Percentiles rank a stretch among this genome's conserved stretches.
phyloP scores from a whole-genome alignment of 2,888 invertebrate species.

The Hydroisotoma schaefferi region DNA sequence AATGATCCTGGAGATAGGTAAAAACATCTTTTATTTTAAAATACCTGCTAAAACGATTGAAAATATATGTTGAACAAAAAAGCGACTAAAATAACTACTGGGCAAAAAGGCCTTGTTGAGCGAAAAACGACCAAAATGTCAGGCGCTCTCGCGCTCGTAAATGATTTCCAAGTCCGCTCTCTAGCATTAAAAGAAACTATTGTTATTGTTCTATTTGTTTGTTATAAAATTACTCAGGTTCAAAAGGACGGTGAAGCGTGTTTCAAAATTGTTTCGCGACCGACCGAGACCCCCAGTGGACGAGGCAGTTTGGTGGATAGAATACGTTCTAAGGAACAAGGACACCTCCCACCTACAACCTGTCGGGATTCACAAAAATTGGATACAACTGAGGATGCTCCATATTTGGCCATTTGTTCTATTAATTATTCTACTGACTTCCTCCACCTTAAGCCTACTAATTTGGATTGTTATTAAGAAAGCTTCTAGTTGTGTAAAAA shows the following conservation, averaged over 20 bases:
- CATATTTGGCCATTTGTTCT: constrained; percentile 35
- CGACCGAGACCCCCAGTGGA: constrained; percentile 20
- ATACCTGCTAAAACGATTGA: neutral
- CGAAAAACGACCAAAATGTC: neutral
- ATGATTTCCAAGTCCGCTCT: neutral
- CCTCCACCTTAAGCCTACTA: too few species aligned
- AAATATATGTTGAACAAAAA: neutral
- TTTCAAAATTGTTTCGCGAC: constrained; percentile 26
- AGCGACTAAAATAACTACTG: too few species aligned
- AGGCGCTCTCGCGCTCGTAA: neutral
- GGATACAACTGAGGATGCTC: constrained; percentile 26
- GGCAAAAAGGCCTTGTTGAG: too few species aligned
- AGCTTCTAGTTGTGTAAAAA: too few species aligned
- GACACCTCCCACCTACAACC: constrained; percentile 26
- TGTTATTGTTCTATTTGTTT: too few species aligned
- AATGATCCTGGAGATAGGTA: constrained; percentile 11
- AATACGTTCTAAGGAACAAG: constrained; percentile 28
- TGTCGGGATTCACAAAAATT: constrained; percentile 19
- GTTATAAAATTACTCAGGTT: too few species aligned
- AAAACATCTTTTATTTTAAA: neutral
- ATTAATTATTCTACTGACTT: too few species aligned
- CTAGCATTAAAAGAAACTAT: neutral
- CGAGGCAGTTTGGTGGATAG: constrained; percentile 26
- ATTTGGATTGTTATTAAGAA: too few species aligned
- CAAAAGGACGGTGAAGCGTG: constrained; percentile 16